Conservation (phyloP, 2,888 invertebrate genomes). For the Calliopum simillimum region DNA sequence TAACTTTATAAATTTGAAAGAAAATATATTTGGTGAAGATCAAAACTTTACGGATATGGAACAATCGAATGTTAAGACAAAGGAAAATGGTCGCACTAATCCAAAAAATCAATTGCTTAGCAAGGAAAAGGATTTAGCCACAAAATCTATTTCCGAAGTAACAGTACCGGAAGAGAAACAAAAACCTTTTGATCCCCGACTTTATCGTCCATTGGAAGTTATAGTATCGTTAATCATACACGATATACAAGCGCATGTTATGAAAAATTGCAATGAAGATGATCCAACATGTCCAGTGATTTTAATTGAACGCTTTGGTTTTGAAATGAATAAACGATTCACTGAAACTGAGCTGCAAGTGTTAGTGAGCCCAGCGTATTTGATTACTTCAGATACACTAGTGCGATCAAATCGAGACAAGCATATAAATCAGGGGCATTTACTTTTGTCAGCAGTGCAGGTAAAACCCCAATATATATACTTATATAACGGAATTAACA, state of each 20-base stretch:
- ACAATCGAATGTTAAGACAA: slow-evolving; percentile 70
- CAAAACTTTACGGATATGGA: slow-evolving; percentile 95
- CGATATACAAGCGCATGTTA: slow-evolving; percentile 93
- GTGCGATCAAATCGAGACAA: slow-evolving; percentile 76
- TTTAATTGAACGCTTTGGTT: slow-evolving; percentile 89
- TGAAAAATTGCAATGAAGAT: slow-evolving; percentile 84
- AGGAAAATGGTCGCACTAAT: slow-evolving; percentile 62
- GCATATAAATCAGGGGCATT: slow-evolving; percentile 85
- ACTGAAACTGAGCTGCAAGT: slow-evolving; percentile 93
- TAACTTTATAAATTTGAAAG: slow-evolving; percentile 90
- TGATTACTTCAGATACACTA: slow-evolving; percentile 81
- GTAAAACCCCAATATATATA: slow-evolving; percentile 64
- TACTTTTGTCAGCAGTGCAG: slow-evolving; percentile 87
- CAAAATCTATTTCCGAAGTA: slow-evolving; percentile 66
- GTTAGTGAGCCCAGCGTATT: slow-evolving; percentile 86
- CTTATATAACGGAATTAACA: no score
- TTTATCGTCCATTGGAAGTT: slow-evolving; percentile 90
- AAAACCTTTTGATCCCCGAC: slow-evolving; percentile 84
- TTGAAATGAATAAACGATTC: slow-evolving; percentile 97
- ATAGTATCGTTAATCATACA: slow-evolving; percentile 93
- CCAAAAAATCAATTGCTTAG: slow-evolving; percentile 62
- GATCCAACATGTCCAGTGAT: slow-evolving; percentile 94
- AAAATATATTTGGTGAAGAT: slow-evolving; percentile 98
- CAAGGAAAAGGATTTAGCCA: slow-evolving; percentile 61
- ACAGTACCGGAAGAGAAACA: slow-evolving; percentile 72